phyloP scores from a whole-genome alignment of 1,140 invertebrate genomes.

The Habropoda laboriosa region DNA sequence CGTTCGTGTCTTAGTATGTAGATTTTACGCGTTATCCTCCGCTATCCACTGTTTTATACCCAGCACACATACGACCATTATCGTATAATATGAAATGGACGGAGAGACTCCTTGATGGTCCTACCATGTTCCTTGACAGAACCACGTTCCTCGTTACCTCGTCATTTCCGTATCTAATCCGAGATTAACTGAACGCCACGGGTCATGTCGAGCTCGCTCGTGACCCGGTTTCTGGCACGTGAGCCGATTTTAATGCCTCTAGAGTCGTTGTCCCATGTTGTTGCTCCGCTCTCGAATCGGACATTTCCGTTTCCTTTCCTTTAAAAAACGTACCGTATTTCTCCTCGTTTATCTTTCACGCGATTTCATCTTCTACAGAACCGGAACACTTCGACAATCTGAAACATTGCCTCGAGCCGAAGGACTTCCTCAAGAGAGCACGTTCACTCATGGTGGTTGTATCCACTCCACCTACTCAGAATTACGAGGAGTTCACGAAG shows the following conservation, averaged over 20 bases:
- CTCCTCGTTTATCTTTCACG: no score
- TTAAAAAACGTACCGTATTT: no score
- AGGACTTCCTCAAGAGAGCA: slow-evolving; percentile 87
- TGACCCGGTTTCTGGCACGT: slow-evolving; percentile 42
- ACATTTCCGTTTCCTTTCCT: slow-evolving; percentile 14
- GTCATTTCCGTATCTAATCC: slow-evolving; percentile 43
- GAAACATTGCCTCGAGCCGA: slow-evolving; percentile 84
- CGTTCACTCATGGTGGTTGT: slow-evolving; percentile 93
- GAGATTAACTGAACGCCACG: slow-evolving; percentile 35
- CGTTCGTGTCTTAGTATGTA: no score
- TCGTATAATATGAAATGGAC: no score
- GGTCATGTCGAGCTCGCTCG: slow-evolving; percentile 17
- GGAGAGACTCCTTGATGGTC: background rate
- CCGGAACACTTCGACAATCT: slow-evolving; percentile 83
- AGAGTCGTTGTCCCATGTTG: background rate
- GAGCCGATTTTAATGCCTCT: slow-evolving; percentile 24
- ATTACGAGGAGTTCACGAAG: slow-evolving; percentile 89
- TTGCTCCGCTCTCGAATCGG: background rate
- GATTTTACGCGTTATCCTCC: no score
- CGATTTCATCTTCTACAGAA: slow-evolving; percentile 72
- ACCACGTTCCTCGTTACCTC: slow-evolving; percentile 31
- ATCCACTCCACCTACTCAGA: slow-evolving; percentile 89
- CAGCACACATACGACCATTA: no score
- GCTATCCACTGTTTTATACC: no score
- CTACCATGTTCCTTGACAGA: slow-evolving; percentile 1